A percentile compares a stretch with the other conserved stretches of the same genome.
phyloP scores from a whole-genome alignment of 2,888 invertebrate genomes.

The Electrophaes corylata region DNA sequence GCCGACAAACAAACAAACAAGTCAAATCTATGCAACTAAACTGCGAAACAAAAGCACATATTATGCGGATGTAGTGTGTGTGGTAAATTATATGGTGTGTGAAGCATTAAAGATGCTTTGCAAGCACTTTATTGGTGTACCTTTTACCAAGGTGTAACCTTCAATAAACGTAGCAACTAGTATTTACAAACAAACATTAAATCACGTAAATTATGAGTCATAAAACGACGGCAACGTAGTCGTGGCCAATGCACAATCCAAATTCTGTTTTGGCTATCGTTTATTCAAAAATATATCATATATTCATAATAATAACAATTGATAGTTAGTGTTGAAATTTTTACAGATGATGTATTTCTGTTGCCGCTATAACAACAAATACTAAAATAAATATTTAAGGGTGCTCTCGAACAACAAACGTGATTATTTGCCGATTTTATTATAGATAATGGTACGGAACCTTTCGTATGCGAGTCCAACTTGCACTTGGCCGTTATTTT shows the following conservation, averaged over 20 bases:
- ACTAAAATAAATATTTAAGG: no score
- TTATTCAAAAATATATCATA: no score
- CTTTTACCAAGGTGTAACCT: neutral
- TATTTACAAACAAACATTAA: neutral
- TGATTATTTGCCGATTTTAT: no score
- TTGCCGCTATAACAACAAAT: no score
- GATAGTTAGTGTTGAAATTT: no score
- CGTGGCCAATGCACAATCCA: neutral
- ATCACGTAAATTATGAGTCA: neutral
- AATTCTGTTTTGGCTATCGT: neutral
- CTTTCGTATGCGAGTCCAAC: no score
- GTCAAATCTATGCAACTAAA: no score
- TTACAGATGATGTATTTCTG: no score
- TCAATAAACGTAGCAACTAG: neutral
- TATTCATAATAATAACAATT: no score
- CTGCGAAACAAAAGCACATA: neutral
- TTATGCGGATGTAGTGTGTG: neutral
- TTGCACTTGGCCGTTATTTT: no score
- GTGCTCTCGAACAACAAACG: no score
- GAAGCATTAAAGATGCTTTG: neutral
- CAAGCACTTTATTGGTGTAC: neutral
- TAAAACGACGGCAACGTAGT: neutral
- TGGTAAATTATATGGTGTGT: neutral
- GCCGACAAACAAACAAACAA: neutral
- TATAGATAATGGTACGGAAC: no score